Evolutionary conservation across 2,888 invertebrate species (phyloP), one percentile per base, ranked within the genome.

Genomic region (Drosophila flavopinicola): DNA sequence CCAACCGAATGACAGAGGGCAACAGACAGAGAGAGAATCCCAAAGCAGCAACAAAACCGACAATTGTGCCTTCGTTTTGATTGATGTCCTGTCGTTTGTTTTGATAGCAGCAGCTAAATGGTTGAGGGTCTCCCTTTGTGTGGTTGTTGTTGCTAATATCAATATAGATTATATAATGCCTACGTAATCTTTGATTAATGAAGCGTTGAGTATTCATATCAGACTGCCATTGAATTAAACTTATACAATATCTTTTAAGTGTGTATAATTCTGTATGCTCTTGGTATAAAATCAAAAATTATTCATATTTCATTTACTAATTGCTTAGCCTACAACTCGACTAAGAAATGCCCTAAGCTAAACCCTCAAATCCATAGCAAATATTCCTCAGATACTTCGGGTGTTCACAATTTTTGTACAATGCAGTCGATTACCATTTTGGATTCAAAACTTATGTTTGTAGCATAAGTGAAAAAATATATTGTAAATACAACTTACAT

Each of bases 21-120:
- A 11, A 32, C 6, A 25, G 24, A 32, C 6, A 25, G 24, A 1
- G 38, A 27, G 20, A 7, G 10, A 9, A 37, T n/a, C 27, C 13
- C 29, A 42, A 23, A 27, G 13, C 27, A 54, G 24, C 35, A 33
- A 44, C 38, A 23, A 56, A 37, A 54, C 15, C 23, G 15, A 35
- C 32, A 53, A 61, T 48, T 53, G 37, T 37, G 58, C 33, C 65
- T 42, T 48, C 60, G 49, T 45, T 80, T 76, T 84, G 85, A 84
- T 78, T 80, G 78, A 78, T 78, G 78, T 39, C 35, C 59, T 56
- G 57, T 45, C 66, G 65, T 67, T 79, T 76, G 51, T 51, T 63
- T 51, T 56, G 54, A 58, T 48, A 44, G 38, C 45, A 30, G 27
- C 58, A 32, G 25, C 71, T 54, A 75, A 71, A 61, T 51, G 52